Evolutionary conservation across 1,140 invertebrate genomes (phyloP), one percentile per base, ranked within the genome.

Genomic region (Drosophila lini): DNA sequence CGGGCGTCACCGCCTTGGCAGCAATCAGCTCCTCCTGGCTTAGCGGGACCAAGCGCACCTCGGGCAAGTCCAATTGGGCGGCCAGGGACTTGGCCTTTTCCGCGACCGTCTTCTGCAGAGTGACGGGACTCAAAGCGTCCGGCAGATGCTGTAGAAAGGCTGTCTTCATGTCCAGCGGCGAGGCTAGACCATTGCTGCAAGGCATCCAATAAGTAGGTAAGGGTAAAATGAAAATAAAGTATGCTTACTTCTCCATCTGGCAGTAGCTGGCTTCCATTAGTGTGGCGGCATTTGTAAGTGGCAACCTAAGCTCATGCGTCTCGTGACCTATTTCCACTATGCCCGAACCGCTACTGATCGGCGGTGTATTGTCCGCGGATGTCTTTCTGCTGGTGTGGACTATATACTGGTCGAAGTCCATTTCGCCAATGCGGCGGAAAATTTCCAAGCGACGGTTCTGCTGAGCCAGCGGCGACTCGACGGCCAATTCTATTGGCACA

Each of bases 401-500:
- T 34, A 92, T 92, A 2, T 80, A 80, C 48, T 90, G 79, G 41
- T 92, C 91, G 22, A 91, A 92, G 13, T 91, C 91, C 82, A 85
- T 85, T 74, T 92, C 74, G 3, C 84, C 85, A 13, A 92, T 92
- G 50, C 90, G 89, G 13, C 74, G 79, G 55, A 92, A 91, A 2
- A 92, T 85, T 57, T 92, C 90, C n/a, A 88, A 36, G n/a, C 91
- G 91, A 13, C 91, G 88, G 53, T 83, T 86, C 55, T 91, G 91
- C 59, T 92, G 81, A 5, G 75, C 74, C 36, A 85, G 13, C 2
- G 91, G 85, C 11, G 91, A 92, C 56, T 93, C 89, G n/a, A 93
- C 83, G 22, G 93, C 92, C 19, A 91, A 79, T 60, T 93, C 75
- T 15, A 93, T 81, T 4, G 91, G 81, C 9, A 93, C 93, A 69